A percentile compares a stretch with the other conserved stretches of the same genome.
Evolutionary conservation across 2,888 invertebrate species (phyloP).

Genomic region (Arge pagana): DNA sequence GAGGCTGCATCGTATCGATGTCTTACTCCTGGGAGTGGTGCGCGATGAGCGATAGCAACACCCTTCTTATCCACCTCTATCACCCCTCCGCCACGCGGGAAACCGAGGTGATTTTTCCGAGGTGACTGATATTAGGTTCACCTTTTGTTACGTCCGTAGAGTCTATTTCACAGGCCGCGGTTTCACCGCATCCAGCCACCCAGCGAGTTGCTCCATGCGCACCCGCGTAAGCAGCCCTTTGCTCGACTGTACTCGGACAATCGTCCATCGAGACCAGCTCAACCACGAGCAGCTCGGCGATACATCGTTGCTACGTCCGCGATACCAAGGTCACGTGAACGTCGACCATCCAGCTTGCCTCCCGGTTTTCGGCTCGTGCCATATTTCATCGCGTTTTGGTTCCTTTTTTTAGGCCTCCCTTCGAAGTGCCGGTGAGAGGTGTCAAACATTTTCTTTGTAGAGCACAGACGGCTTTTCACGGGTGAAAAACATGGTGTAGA

Average conservation of each 20-base stretch:
- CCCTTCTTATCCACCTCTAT: conserved; percentile 27
- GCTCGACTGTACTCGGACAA: conserved; percentile 7
- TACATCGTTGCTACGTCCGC: too few relatives aligned
- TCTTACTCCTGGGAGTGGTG: conserved; percentile 46
- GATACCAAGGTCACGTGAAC: too few relatives aligned
- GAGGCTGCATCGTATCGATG: conserved; percentile 34
- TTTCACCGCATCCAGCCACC: too few relatives aligned
- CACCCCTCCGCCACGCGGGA: conserved; percentile 17
- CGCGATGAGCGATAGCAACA: conserved; percentile 47
- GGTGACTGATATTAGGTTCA: too few relatives aligned
- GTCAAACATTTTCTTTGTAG: too few relatives aligned
- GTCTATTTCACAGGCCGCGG: too few relatives aligned
- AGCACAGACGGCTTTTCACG: conserved; percentile 45
- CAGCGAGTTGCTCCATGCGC: neutral
- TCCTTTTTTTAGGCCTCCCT: neutral
- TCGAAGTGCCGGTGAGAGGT: conserved; percentile 1
- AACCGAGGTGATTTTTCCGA: neutral
- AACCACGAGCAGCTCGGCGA: too few relatives aligned
- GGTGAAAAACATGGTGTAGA: conserved; percentile 50
- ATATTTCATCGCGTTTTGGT: too few relatives aligned
- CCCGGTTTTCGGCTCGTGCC: too few relatives aligned
- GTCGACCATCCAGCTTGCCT: too few relatives aligned
- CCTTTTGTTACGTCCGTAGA: too few relatives aligned
- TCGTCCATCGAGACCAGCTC: too few relatives aligned
- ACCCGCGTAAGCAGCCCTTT: conserved; percentile 2